Evolutionary conservation across 2,113 vertebrate genomes (phyloP).

Genomic region (Piaya cayana): DNA sequence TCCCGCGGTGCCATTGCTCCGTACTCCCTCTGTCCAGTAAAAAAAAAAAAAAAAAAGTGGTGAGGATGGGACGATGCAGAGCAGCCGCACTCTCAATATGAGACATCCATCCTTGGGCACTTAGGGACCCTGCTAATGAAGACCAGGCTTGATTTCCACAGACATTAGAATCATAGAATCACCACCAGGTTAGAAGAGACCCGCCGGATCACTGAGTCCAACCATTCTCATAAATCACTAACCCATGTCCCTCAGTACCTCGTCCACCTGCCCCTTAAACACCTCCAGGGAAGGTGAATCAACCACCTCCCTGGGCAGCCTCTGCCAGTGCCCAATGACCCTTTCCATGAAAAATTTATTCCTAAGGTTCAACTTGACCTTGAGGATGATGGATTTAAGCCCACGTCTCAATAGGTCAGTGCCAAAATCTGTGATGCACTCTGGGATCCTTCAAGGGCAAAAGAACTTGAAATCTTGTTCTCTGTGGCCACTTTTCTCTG

Average conservation of each 20-base stretch:
- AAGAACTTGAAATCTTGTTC: neutral
- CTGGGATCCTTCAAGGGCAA: neutral
- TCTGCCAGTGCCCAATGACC: no score
- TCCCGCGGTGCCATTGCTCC: neutral
- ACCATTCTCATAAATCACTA: no score
- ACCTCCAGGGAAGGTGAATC: no score
- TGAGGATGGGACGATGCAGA: neutral
- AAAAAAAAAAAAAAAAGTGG: neutral
- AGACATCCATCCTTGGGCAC: neutral
- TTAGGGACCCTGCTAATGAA: neutral
- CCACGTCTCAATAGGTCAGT: neutral
- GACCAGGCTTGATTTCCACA: neutral
- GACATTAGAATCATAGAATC: no score
- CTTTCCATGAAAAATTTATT: no score
- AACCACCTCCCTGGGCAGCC: no score
- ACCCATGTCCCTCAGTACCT: no score
- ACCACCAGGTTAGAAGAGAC: no score
- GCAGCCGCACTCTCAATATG: neutral
- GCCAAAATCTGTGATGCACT: neutral
- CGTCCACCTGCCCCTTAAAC: no score
- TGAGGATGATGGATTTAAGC: neutral
- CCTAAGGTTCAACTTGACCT: no score
- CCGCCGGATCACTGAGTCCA: no score
- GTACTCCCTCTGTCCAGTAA: neutral
- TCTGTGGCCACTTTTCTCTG: accelerated